Base-by-base conservation (phyloP, 2,888 invertebrate genomes). In the Baccha elongata region DNA sequence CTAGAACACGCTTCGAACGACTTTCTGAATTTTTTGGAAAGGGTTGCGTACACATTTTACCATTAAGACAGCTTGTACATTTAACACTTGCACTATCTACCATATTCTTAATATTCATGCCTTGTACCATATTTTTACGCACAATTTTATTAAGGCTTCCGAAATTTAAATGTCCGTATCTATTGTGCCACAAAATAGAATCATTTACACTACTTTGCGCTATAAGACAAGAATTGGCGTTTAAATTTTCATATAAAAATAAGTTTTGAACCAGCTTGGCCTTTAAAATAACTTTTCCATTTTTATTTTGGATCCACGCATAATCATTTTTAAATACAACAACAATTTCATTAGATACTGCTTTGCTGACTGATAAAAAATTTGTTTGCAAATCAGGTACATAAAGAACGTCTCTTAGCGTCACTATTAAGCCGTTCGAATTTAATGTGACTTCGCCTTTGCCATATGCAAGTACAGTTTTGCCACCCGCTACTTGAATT, bases 341-440 rank as follows among this genome's bases (percentile, higher is more conserved):
- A 29, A 32, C 32, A 3, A 19, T 17, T 11, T 32, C 32, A 32
- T 55, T 55, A 19, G 11, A 19, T 55, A 55, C 55, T 17, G 55
- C 55, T 55, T 55, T 35, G n/a, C 55, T 55, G 19, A 55, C 55
- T 40, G 60, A 40, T 40, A 60, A 13, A 15, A 60, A 60, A 60
- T 60, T 35, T 10, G 11, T 19, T 44, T 60, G 35, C 23, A 60
- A 15, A 6, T 40, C 10, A 1, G 44, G 44, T 10, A 44, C 44
- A 19, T 44, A 44, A 1, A 44, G 44, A 44, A 42, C 40, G 13
- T 42, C 40, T 42, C 8, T 42, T 6, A 42, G 40, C 1, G 13
- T 42, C 40, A 42, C 44, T 4, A 5, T 4, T 13, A 11, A 60
- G 19, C 17, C 19, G 19, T 44, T 8, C 19, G 44, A 5, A 17